Evolutionary conservation across 2,888 invertebrate species (phyloP).

Genomic region (Hypena proboscidalis): DNA sequence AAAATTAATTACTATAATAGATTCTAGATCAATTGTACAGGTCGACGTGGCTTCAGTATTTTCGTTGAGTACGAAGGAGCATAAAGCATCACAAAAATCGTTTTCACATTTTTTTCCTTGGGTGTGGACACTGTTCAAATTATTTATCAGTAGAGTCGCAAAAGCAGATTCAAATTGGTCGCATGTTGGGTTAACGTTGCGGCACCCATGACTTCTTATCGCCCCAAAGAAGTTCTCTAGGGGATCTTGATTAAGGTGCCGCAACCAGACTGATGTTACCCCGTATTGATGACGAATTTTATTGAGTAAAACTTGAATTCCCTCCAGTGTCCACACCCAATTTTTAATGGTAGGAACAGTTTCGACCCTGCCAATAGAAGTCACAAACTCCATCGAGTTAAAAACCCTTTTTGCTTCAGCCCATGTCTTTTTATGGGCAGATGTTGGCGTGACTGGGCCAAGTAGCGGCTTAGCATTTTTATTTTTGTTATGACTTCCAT

Average conservation of each 20-base stretch:
- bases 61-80: conserved; percentile 17
- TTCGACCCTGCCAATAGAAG: conserved; percentile 1
- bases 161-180: conserved; percentile 13
- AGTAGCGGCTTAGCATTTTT: conserved; percentile 27
- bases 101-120: conserved; percentile 19
- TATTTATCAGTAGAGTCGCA: conserved; percentile 12
- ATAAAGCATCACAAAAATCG: conserved; percentile 19
- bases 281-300: conserved; percentile 14
- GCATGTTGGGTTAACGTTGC: conserved; percentile 17
- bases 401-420: conserved; percentile 5
- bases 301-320: conserved; percentile 12
- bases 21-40: conserved; percentile 6
- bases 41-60: conserved; percentile 13
- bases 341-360: conserved; percentile 15
- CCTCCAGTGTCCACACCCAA: conserved; percentile 25
- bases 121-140: conserved; percentile 31
- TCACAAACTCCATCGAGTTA: conserved; percentile 10
- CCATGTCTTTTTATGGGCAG: conserved; percentile 7
- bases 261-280: conserved; percentile 34
- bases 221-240: conserved; percentile 40
- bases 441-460: conserved; percentile 18
- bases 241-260: conserved; percentile 42
- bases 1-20: conserved; percentile 1
- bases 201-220: conserved; percentile 23
- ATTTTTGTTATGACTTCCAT: conserved; percentile 30